These are phyloP conservation scores for Andrena hattorfiana DNA, from an alignment of 2,888 invertebrate species.

Conservation along the genomic window DNA sequence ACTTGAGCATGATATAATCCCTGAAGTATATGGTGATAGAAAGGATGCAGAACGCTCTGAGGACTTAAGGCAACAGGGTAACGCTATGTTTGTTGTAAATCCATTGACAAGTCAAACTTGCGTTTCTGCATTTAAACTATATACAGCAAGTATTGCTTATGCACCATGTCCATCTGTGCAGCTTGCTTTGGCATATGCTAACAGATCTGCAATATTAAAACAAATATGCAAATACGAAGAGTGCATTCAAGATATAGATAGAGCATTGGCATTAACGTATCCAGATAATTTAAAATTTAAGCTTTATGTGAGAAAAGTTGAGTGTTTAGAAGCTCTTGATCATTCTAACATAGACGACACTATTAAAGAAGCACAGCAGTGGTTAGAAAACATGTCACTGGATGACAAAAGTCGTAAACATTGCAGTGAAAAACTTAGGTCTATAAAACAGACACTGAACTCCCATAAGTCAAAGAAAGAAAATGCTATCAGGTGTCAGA, in stretches of 20 bases:
- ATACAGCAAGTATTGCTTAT: slow-evolving; percentile 88
- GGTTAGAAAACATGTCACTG: slow-evolving; percentile 66
- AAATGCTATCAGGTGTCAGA: neutral
- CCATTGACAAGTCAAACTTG: slow-evolving; percentile 43
- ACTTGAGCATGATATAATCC: slow-evolving; percentile 84
- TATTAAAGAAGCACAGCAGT: slow-evolving; percentile 68
- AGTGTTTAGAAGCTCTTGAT: slow-evolving; percentile 84
- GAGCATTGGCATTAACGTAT: slow-evolving; percentile 87
- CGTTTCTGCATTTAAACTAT: slow-evolving; percentile 85
- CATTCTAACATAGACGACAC: slow-evolving; percentile 54
- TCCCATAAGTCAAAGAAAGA: neutral
- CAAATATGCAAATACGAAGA: slow-evolving; percentile 88
- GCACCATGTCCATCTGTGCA: slow-evolving; percentile 88
- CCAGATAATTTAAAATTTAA: slow-evolving; percentile 88
- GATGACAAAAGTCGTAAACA: slow-evolving; percentile 37
- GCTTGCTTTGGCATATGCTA: slow-evolving; percentile 89
- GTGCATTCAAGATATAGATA: slow-evolving; percentile 89
- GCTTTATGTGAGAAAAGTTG: slow-evolving; percentile 87
- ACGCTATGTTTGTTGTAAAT: slow-evolving; percentile 85
- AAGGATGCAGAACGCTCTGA: slow-evolving; percentile 86
- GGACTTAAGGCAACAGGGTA: slow-evolving; percentile 87
- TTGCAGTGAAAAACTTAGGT: slow-evolving; percentile 52
- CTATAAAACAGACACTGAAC: neutral
- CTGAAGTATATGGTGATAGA: slow-evolving; percentile 78
- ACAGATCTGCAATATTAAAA: slow-evolving; percentile 91